phyloP scores from a whole-genome alignment of 2,113 vertebrate genomes.

The Macrotis lagotis region DNA sequence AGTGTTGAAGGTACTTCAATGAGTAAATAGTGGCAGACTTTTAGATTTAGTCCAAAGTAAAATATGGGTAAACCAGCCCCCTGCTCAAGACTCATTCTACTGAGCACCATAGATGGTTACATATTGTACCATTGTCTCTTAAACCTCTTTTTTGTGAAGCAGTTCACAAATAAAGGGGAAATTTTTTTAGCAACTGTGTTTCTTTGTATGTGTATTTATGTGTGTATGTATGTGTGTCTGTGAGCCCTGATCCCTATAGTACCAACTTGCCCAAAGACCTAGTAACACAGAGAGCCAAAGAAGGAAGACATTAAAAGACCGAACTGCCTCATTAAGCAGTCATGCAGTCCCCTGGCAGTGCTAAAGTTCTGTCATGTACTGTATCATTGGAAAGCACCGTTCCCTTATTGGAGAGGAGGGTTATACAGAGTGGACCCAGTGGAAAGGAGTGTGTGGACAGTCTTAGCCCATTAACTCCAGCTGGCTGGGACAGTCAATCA shows the following conservation, averaged over 20 bases:
- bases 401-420: slow-evolving; percentile 51
- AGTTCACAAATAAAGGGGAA: slow-evolving; percentile 14
- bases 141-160: slow-evolving; percentile 8
- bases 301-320: slow-evolving; percentile 60
- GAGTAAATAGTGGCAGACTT: background rate
- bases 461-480: slow-evolving; percentile 51
- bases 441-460: slow-evolving; percentile 46
- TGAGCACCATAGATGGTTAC: background rate
- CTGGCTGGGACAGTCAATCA: slow-evolving; percentile 6
- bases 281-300: slow-evolving; percentile 53
- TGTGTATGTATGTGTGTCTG: slow-evolving; percentile 29
- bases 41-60: background rate
- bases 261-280: slow-evolving; percentile 62
- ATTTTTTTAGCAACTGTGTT: slow-evolving; percentile 10
- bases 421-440: slow-evolving; percentile 9
- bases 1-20: background rate
- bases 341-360: slow-evolving; percentile 57
- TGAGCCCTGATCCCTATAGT: slow-evolving; percentile 36
- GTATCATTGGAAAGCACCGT: slow-evolving; percentile 54
- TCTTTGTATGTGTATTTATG: slow-evolving; percentile 16
- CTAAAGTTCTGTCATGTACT: slow-evolving; percentile 65
- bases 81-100: background rate
- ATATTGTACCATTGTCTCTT: background rate
- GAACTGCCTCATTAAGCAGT: slow-evolving; percentile 68
- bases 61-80: background rate